Evolutionary conservation across 2,888 invertebrate species (phyloP), one percentile per base, ranked within the genome.

Genomic region (Cephus spinipes): DNA sequence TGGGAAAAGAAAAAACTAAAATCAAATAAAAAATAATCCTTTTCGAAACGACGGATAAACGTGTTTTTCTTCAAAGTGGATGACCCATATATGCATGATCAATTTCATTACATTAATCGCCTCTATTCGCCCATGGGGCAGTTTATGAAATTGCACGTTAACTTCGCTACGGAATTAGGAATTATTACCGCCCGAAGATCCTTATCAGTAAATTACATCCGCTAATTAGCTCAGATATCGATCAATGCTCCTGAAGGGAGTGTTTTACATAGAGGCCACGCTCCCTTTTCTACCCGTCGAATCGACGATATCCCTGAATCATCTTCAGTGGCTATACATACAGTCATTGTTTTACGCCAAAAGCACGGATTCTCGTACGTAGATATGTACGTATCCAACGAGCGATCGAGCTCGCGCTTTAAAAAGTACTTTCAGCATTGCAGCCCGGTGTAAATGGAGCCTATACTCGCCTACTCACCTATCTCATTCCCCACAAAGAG

Each of bases 401-500:
- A 55, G 55, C 23, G 55, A 23, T 23, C 23, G 55, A 55, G 55
- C 23, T 9, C 15, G 2, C 55, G 55, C 55, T 55, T 55, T 71
- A 32, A 32, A 71, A 69, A 83, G 83, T 82, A 81, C 83, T 83
- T 82, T 83, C 80, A 83, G 81, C 76, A 78, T 81, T 80, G 81
- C 77, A 82, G 80, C 78, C 78, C 78, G 76, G 77, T 83, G 82
- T 83, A 83, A 83, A 82, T 83, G 82, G 82, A 82, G 79, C 79
- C 74, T 33, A 71, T 71, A 33, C 71, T 71, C 31, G 15, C 71
- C 12, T 33, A 71, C 71, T 71, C 71, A 31, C 71, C 71, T 71
- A 71, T 71, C 71, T 71, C 71, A 71, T 71, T 77, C 71, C 30
- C 75, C 69, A 77, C 77, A 77, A 71, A 77, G 77, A 77, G 75